Base-by-base conservation (phyloP, 2,888 invertebrate species). In the Junonia oenone region DNA sequence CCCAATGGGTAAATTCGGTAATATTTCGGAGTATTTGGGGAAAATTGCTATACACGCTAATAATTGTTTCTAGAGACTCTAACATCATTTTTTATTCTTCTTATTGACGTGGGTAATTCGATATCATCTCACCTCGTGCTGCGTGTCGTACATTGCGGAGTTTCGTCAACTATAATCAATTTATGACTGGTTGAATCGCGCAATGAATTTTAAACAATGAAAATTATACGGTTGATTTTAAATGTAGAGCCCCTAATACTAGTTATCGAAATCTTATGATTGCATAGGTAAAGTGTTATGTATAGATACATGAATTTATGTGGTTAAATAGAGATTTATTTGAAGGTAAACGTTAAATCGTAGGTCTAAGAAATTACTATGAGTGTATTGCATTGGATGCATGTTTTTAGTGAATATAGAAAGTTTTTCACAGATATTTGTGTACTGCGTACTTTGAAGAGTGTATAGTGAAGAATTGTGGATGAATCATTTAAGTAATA, bases 241-340 rank as follows among this genome's bases (percentile, higher is more conserved):
- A 51, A 33, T 38, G 26, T 61, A 61, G 68, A 68, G 68, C 72
- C 71, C 68, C 68, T 59, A 58, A 65, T 68, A 64, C 64, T 76
- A 72, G 70, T 62, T 33, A 33, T 0, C 62, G 63, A 76, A 58
- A 69, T 85, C 84, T 85, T 86, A 85, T 86, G 86, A 86, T 71
- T 68, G 76, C 72, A 78, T 81, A 80, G 78, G 68, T 69, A 61
- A 64, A 51, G 63, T 70, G 72, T 73, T 76, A 69, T 61, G 63
- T 69, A 72, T 83, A 83, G 79, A 80, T 84, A 83, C 79, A 84
- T 71, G 73, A 80, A 79, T 81, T 78, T 78, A 83, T 78, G 81
- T 81, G 79, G 81, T 83, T 81, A 75, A 54, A 63, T 81, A 83
- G 78, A 79, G 63, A 72, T 73, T 79, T 78, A 80, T 77, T 80